These are phyloP conservation scores for Nothocercus julius DNA, from an alignment of 2,113 vertebrate genomes.

Conservation along the genomic window DNA sequence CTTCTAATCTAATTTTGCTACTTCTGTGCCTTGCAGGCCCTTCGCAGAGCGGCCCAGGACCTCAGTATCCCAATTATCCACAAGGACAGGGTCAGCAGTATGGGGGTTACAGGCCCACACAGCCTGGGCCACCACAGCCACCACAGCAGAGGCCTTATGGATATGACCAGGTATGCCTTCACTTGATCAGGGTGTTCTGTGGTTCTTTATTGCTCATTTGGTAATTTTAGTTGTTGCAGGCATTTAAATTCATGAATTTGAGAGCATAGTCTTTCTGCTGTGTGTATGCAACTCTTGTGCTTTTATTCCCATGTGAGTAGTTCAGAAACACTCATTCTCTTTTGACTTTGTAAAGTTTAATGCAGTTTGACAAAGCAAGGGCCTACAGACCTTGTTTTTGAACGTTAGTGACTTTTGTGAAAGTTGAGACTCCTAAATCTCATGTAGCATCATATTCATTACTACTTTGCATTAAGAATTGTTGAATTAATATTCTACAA, in stretches of 20 bases:
- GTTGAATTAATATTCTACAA: neutral
- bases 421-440: neutral
- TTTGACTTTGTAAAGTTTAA: neutral
- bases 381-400: neutral
- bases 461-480: neutral
- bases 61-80: conserved; percentile 95
- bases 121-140: conserved; percentile 93
- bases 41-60: conserved; percentile 88
- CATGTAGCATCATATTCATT: neutral
- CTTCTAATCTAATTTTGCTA: neutral
- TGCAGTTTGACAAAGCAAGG: neutral
- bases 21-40: conserved; percentile 78
- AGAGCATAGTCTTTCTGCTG: neutral
- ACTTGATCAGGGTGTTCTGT: neutral
- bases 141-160: conserved; percentile 97
- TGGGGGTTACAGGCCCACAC: conserved; percentile 90
- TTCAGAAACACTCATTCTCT: neutral
- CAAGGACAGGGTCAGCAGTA: conserved; percentile 98
- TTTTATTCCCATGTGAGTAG: neutral
- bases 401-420: neutral
- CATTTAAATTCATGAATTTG: neutral
- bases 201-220: neutral
- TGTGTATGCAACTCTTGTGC: neutral
- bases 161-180: conserved; percentile 92
- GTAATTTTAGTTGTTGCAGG: neutral